Conservation (phyloP, 2,888 invertebrate species). For the Cancer borealis region DNA sequence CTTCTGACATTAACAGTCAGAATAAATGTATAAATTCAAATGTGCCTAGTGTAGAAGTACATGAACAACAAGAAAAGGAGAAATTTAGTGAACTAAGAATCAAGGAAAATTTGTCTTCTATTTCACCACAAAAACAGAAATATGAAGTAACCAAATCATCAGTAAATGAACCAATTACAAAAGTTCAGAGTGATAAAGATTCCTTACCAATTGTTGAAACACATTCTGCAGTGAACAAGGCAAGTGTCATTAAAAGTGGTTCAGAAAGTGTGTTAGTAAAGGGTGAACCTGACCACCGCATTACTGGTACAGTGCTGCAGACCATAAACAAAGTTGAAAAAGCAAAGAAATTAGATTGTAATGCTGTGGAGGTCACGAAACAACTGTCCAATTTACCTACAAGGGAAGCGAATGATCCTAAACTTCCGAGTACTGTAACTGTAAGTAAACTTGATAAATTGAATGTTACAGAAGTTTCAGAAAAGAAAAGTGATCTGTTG, state of each 20-base stretch:
- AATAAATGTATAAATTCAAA: slow-evolving; percentile 22
- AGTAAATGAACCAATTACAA: not conserved
- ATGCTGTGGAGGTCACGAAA: not conserved
- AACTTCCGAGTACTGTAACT: not conserved
- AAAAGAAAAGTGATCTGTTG: not conserved
- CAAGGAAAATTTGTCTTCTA: not conserved
- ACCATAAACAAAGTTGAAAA: not conserved
- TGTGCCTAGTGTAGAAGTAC: not conserved
- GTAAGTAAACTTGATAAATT: slow-evolving; percentile 1
- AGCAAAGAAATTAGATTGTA: not conserved
- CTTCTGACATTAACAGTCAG: not conserved
- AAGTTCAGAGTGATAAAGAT: not conserved
- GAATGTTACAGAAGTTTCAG: not conserved
- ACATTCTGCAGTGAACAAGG: not conserved
- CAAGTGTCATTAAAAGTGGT: not conserved
- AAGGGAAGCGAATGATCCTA: not conserved
- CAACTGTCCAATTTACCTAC: not conserved
- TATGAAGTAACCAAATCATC: not conserved
- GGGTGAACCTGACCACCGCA: not conserved
- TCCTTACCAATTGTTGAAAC: not conserved
- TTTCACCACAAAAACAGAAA: not conserved
- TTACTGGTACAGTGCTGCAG: not conserved
- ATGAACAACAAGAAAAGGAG: slow-evolving; percentile 6
- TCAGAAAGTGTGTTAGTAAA: not conserved
- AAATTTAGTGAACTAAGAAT: not conserved